Base-by-base conservation (phyloP, 2,113 vertebrate genomes). In the Eretmodus cyanostictus region DNA sequence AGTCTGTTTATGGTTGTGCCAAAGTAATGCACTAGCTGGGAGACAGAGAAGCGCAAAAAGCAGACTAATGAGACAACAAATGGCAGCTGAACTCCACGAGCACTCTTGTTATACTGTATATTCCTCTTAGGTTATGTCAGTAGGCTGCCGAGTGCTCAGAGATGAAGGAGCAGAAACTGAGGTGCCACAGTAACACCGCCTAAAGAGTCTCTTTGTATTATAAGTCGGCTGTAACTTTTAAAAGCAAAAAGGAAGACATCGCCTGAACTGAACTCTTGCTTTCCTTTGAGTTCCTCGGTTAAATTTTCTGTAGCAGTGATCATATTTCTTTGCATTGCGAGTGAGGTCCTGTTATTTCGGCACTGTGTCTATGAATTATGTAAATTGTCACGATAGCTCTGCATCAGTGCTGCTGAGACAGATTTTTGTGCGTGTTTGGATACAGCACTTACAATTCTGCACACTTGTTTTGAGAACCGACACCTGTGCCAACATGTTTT, bases 51-150 rank as follows among this genome's bases (percentile, higher is more conserved):
- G 42, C 59, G 19, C 59, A 55, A 73, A 82, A 73, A 59, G 84
- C 45, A 12, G 76, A 53, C 38, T 91, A 93, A 91, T 92, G 91
- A 92, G 92, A 88, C 89, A 87, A 91, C 81, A 88, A 89, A 79
- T 51, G 10, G 79, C 86, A 87, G 87, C 92, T 84, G 71, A 92
- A 85, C 80, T 81, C 80, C 87, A 68, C 53, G 53, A 88, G 80
- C 24, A 3, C 80, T 36, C 81, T 40, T 36, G 29, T 82, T 38
- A n/a, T 8, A 7, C 76, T 38, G 55, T 24, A 40, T 71, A 38
- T 84, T 89, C 63, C 78, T 82, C 83, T 87, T 14, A 47, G 84
- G 83, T 76, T 73, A 83, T 81, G 86, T 79, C 71, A 85, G 86
- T 8, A 9, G 76, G 61, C 78, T 71, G 86, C 63, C 3, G 36